Evolutionary conservation across 2,888 invertebrate genomes (phyloP), one percentile per base, ranked within the genome.

Genomic region (Holacanthella duospinosa): DNA sequence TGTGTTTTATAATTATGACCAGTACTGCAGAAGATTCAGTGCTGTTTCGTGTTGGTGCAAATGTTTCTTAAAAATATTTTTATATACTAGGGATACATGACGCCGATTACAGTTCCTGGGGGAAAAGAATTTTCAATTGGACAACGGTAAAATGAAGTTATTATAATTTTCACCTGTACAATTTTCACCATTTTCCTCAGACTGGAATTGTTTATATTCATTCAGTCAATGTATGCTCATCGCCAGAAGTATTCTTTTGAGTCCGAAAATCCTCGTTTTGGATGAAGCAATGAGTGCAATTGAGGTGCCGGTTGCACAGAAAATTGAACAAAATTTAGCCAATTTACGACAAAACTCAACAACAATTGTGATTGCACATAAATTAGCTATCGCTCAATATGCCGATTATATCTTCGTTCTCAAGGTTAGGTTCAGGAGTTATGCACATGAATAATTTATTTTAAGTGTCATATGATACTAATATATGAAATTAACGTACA

Each of bases 211-310:
- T n/a, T n/a, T n/a, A n/a, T n/a, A n/a, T n/a, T n/a, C n/a, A n/a
- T n/a, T n/a, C 21, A 48, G 48, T 4, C 48, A 48, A 21, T 4
- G 48, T 4, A 48, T 48, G 6, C n/a, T 9, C 21, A 21, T 48
- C n/a, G 48, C 48, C 21, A 9, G 48, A 21, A 48, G 48, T 21
- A n/a, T 48, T 4, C 4, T 48, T 9, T 4, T 21, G 4, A 25
- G 62, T 3, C 67, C 67, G 1, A 54, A 36, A 29, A 62, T 65
- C 55, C 43, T 67, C 4, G n/a, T 67, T 1, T n/a, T 67, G 19
- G 67, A 67, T 36, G 67, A 67, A 43, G 61, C 63, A 1, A 36
- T 60, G 12, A 26, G 36, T 21, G 36, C 57, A 1, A 26, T 67
- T 1, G 64, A 64, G 25, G 21, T 60, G 0, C 3, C 19, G 9